Base-by-base conservation (phyloP, 2,797 vertebrate species). In the Pseudochirops cupreus region DNA sequence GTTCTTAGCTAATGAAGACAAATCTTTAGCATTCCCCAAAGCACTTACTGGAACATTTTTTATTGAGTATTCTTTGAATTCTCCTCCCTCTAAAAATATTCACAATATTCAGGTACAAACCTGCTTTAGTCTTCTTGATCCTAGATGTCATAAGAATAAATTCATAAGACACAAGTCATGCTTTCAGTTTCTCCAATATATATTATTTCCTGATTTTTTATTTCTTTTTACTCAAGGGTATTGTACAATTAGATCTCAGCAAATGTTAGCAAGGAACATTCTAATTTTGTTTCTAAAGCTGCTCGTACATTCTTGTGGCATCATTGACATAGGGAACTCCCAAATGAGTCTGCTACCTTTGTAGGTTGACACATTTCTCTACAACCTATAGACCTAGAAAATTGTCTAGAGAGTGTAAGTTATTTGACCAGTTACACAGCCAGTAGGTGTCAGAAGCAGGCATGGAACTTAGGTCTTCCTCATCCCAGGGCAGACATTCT, bases 41-140 rank as follows among this genome's bases (percentile, higher is more conserved):
- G 29, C 74, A 87, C 92, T 4, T 52, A 11, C 24, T 90, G 29
- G n/a, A 46, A 24, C 62, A 54, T 54, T 67, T 46, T 74, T 74
- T 93, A 31, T 90, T 56, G 67, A 54, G 13, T 58, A 90, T 91
- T 7, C 53, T 96, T 29, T 55, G 5, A 92, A 94, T 91, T 10
- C 93, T n/a, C 31, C 3, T 91, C 3, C 33, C 18, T 91, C 52
- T 14, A 24, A 92, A 4, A 3, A 59, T 7, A 57, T 7, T 28
- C 55, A 28, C 56, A 56, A 56, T 24, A 56, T 56, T 56, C 18
- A 24, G 26, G 90, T 24, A 10, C 16, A 92, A 93, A 91, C 89
- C 12, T 5, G 74, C 4, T 58, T 74, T n/a, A 39, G 5, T 50
- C 26, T 90, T 24, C 33, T 5, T 95, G 26, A 91, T 39, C 52